phyloP scores from a whole-genome alignment of 2,797 vertebrate genomes.

The Pachyuromys duprasi region DNA sequence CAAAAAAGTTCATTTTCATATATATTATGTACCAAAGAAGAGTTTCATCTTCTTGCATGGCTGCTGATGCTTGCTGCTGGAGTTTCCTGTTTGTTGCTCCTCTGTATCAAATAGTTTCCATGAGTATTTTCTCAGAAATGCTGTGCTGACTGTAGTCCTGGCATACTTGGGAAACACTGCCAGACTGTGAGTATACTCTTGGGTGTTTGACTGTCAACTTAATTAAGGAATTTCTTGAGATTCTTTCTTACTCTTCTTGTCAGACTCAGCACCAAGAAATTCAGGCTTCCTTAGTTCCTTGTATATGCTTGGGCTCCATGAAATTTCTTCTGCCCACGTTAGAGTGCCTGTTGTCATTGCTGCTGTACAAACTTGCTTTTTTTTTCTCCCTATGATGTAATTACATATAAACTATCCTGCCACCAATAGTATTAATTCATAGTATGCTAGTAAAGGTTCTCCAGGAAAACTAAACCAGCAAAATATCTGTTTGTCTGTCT shows the following conservation, averaged over 20 bases:
- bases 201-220: background rate
- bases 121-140: background rate
- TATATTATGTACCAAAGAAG: background rate
- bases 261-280: background rate
- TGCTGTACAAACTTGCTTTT: background rate
- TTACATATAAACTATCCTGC: background rate
- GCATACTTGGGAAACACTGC: background rate
- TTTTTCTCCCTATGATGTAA: background rate
- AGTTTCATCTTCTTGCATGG: background rate
- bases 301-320: background rate
- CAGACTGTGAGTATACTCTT: background rate
- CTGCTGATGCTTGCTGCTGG: background rate
- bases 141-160: background rate
- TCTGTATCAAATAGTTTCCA: background rate
- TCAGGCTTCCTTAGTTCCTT: background rate
- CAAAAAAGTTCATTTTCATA: background rate
- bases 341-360: background rate
- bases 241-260: background rate
- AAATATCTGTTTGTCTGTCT: background rate
- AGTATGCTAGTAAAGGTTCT: background rate
- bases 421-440: background rate
- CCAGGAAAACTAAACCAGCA: background rate
- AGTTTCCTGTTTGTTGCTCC: background rate
- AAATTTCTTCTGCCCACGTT: background rate
- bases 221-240: background rate